Evolutionary conservation across 2,113 vertebrate species (phyloP), one percentile per base, ranked within the genome.

Genomic region (Petrocephalus zakoni): DNA sequence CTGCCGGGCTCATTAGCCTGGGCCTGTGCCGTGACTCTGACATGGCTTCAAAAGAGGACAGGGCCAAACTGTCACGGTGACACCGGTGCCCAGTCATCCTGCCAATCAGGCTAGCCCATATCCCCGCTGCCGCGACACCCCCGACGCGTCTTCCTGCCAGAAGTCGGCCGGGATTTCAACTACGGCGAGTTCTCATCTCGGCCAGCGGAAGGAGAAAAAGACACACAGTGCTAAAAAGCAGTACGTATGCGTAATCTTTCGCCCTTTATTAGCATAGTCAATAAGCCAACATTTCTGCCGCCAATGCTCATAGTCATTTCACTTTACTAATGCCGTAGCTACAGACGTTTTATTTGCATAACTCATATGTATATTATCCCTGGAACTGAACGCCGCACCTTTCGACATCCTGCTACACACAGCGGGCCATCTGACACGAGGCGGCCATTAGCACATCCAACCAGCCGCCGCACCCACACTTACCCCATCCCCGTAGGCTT

Each of bases 311-410:
- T 89, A 90, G 93, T 92, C 93, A 93, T 92, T 93, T 91, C 90
- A 90, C 87, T 10, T 13, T 90, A 91, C 89, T 78, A 90, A 90
- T 58, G 37, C 17, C 72, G n/a, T n/a, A n/a, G n/a, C n/a, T n/a
- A n/a, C n/a, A n/a, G 19, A 42, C 34, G 13, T 21, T 78, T 78
- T 42, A 17, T 92, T 93, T 93, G 94, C 94, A 93, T 93, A 94
- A 92, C 91, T 89, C 92, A 93, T 94, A 90, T 93, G 93, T 94
- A 93, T 94, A 92, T 93, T 89, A 37, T 19, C 10, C 72, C 72
- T 13, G 6, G 72, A 78, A 78, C 42, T 78, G 11, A 78, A 78
- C 46, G 9, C 81, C 46, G 81, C 72, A 42, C 17, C 72, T 42
- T 42, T 19, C 29, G 2, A 25, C 1, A 1, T 8, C 72, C 72